Conservation (phyloP, 2,888 invertebrate species). For the Slavum lentiscoides region DNA sequence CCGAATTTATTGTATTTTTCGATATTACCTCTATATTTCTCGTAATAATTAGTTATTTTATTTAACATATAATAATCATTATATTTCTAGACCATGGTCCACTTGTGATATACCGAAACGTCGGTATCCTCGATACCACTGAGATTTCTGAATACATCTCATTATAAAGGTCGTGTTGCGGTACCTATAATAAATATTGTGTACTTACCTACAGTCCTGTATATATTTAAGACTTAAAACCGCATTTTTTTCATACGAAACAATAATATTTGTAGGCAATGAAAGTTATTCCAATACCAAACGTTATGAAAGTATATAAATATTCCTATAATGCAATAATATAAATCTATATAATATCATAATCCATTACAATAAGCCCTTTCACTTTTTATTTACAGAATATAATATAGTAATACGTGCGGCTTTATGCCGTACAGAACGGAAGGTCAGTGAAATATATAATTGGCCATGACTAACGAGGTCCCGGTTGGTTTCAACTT, state of each 20-base stretch:
- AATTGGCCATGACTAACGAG: conserved; percentile 50
- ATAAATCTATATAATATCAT: background rate
- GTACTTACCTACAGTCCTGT: too few relatives aligned
- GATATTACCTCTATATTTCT: too few relatives aligned
- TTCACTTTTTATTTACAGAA: conserved; percentile 43
- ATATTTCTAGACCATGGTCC: conserved; percentile 27
- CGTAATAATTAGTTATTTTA: background rate
- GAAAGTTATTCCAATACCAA: conserved; percentile 24
- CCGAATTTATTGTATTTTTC: too few relatives aligned
- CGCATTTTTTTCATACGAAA: conserved; percentile 15
- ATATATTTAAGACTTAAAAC: background rate
- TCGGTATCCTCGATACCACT: background rate
- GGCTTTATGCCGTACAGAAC: conserved; percentile 4
- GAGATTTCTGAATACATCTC: background rate
- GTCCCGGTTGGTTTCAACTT: conserved; percentile 14
- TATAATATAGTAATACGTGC: background rate
- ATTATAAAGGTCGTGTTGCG: background rate
- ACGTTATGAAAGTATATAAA: conserved; percentile 27
- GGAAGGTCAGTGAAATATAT: conserved; percentile 13
- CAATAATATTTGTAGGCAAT: conserved; percentile 18
- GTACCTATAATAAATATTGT: background rate
- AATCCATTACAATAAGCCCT: conserved; percentile 30
- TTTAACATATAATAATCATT: conserved; percentile 12
- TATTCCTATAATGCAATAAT: conserved; percentile 4
- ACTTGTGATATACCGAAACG: background rate